Evolutionary conservation across 2,113 vertebrate species (phyloP), one percentile per base, ranked within the genome.

Genomic region (Oenanthe melanoleuca): DNA sequence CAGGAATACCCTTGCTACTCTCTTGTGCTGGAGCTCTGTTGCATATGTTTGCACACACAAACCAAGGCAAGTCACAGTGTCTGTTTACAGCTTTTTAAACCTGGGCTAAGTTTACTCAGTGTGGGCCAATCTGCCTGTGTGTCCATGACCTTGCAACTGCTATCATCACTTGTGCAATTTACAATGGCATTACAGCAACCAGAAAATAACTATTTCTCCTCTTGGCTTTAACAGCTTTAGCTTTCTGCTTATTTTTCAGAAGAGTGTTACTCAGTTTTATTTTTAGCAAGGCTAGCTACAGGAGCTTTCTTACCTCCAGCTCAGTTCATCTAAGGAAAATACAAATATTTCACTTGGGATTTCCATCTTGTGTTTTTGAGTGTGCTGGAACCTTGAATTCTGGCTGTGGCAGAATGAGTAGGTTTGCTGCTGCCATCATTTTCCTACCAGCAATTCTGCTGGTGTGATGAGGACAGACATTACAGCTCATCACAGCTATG

Each of bases 161-260:
- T 81, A 9, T 93, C 71, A 49, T 45, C 47, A 11, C 75, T 95
- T 88, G 56, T 44, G 86, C 80, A 95, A 93, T 67, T 88, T 71
- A 55, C 50, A 77, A 65, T 33, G 44, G 22, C 50, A 31, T 78
- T 95, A 75, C 8, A 1, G 67, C 56, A 88, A 60, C 7, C 40
- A 47, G 60, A 80, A 89, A 59, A 77, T 38, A 77, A 72, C 52
- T 33, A 3, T 56, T 84, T 92, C 12, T 86, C 71, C 60, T 31
- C 42, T 50, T 65, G 19, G 26, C 53, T 80, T 44, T 28, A 38
- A 34, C 1, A 1, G 33, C 33, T 70, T 80, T 29, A 83, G 64
- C 22, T 60, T 80, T 57, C 59, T 59, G 44, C 25, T 78, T 84
- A 12, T 28, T 90, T 92, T 70, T 87, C n/a, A 5, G 19, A 24